Base-by-base conservation (phyloP, 1,140 invertebrate genomes). In the Drosophila persimilis region DNA sequence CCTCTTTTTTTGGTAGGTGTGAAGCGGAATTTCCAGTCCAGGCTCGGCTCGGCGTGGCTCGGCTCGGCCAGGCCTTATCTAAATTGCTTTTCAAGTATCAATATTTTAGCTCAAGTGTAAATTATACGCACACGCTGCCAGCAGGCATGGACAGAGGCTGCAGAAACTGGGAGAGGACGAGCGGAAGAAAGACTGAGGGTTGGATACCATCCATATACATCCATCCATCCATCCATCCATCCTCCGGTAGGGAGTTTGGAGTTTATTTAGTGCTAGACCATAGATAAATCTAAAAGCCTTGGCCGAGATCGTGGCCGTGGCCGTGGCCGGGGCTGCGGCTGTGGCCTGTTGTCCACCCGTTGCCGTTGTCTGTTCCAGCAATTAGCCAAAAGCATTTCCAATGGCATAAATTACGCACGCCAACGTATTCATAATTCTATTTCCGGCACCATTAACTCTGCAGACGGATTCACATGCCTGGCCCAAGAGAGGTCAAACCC, bases 41-140 rank as follows among this genome's bases (percentile, higher is more conserved):
- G 15, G 15, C 24, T 26, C 60, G 24, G 60, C 59, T 51, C 26
- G 39, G n/a, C n/a, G n/a, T n/a, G n/a, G 74, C 31, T 61, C 72
- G 72, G 43, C 60, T 57, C 50, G 50, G 24, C 24, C 24, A 26
- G 50, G 58, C 45, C 89, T 90, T 90, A 90, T 90, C 89, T 90
- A 90, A 90, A 90, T 90, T 90, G 89, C 89, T 90, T 90, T 90
- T 86, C 80, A 88, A 90, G 89, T 90, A 90, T 90, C 89, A 90
- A 90, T 90, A 90, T 89, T 90, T 90, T 90, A 90, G 77, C 80
- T 90, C 81, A 90, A 90, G 88, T 90, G 80, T 90, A 86, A 89
- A 85, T 89, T 90, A 84, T 88, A 84, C 74, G 73, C 64, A 76
- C 73, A 76, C 73, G 63, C 72, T 75, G 73, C 26, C 57, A 43